Percentiles rank a stretch among this genome's conserved stretches.
These are phyloP conservation scores for Zingel zingel DNA, from an alignment of 2,113 vertebrate species.

Conservation along the genomic window DNA sequence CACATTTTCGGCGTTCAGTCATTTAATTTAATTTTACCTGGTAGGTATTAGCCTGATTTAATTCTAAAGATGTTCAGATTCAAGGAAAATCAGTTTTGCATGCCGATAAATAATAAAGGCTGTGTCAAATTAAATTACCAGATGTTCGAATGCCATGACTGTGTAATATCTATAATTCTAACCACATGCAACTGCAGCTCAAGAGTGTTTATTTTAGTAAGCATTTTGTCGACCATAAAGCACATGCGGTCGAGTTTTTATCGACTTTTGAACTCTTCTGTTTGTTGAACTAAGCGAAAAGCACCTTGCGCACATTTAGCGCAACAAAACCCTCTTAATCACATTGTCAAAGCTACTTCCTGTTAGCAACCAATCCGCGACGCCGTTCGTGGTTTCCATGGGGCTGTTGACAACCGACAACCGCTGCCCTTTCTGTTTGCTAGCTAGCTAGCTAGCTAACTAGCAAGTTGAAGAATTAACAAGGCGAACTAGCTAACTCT, in stretches of 20 bases:
- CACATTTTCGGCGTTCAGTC: too few relatives aligned
- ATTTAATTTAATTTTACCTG: not conserved
- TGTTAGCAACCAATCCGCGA: slow-evolving; percentile 76
- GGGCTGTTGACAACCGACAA: slow-evolving; percentile 30
- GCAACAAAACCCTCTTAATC: slow-evolving; percentile 15
- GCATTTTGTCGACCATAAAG: too few relatives aligned
- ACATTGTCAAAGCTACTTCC: slow-evolving; percentile 54
- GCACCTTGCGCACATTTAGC: slow-evolving; percentile 9
- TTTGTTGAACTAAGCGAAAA: not conserved
- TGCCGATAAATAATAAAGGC: not conserved
- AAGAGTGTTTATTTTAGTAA: fast-evolving
- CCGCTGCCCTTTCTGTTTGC: not conserved
- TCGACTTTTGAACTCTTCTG: not conserved
- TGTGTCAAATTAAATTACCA: not conserved
- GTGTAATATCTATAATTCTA: not conserved
- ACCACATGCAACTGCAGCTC: too few relatives aligned
- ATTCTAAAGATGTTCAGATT: not conserved
- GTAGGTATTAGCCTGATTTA: not conserved
- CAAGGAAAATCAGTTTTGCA: not conserved
- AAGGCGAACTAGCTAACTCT: not conserved
- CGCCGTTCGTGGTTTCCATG: slow-evolving; percentile 64
- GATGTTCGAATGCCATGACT: not conserved
- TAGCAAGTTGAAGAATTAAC: not conserved
- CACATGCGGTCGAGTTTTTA: not conserved
- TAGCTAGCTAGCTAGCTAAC: not conserved